Evolutionary conservation across 2,797 vertebrate species (phyloP).

Genomic region (Spondyliosoma cantharus): DNA sequence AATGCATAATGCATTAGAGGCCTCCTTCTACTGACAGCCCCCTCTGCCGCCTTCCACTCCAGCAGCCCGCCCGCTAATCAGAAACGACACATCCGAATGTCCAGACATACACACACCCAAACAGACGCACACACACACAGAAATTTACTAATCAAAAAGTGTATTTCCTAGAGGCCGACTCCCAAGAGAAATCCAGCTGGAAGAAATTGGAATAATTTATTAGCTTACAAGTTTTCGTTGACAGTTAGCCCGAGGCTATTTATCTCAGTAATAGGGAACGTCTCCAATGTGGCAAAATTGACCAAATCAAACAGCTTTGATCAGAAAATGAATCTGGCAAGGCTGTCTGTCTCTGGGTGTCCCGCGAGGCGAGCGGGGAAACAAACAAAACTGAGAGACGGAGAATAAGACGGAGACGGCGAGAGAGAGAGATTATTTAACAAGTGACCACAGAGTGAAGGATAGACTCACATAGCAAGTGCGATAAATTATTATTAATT

Average conservation of each 20-base stretch:
- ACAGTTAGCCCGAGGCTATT: slow-evolving; percentile 99
- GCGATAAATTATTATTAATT: slow-evolving; percentile 80
- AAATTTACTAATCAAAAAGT: slow-evolving; percentile 99
- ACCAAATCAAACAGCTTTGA: slow-evolving; percentile 99
- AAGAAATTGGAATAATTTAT: slow-evolving; percentile 99
- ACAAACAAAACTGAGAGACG: slow-evolving; percentile 90
- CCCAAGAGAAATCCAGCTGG: slow-evolving; percentile 97
- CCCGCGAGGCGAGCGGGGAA: slow-evolving; percentile 91
- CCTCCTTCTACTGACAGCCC: slow-evolving; percentile 94
- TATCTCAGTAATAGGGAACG: slow-evolving; percentile 99
- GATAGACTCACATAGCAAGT: slow-evolving; percentile 66
- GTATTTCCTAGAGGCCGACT: slow-evolving; percentile 99
- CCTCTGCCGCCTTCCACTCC: slow-evolving; percentile 91
- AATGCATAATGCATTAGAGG: slow-evolving; percentile 99
- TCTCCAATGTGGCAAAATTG: slow-evolving; percentile 99
- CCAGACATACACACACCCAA: slow-evolving; percentile 90
- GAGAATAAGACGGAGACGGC: slow-evolving; percentile 39
- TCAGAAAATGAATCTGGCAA: slow-evolving; percentile 99
- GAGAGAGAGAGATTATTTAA: slow-evolving; percentile 82
- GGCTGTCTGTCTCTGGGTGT: slow-evolving; percentile 93
- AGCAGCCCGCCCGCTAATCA: slow-evolving; percentile 95
- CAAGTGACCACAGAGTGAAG: slow-evolving; percentile 89
- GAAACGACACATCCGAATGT: slow-evolving; percentile 98
- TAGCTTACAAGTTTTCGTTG: slow-evolving; percentile 99
- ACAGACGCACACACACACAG: slow-evolving; percentile 91